phyloP scores from a whole-genome alignment of 1,140 invertebrate species.

The Plutomurus gul region DNA sequence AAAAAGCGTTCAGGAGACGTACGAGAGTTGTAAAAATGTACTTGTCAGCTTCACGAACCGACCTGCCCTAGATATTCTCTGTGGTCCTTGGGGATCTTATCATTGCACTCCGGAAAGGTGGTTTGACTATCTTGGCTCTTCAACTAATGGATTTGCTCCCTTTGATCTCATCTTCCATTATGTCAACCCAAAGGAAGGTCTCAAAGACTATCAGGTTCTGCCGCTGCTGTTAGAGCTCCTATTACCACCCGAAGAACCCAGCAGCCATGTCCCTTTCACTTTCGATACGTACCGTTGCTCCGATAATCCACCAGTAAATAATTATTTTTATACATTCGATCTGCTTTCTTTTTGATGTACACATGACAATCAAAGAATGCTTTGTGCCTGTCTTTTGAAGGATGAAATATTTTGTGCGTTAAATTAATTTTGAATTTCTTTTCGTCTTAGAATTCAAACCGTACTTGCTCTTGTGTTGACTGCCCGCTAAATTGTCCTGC shows the following conservation, averaged over 20 bases:
- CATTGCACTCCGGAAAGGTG: constrained; percentile 68
- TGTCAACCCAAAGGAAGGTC: constrained; percentile 51
- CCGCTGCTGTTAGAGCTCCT: background rate
- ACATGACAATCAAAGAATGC: background rate
- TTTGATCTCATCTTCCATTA: constrained; percentile 78
- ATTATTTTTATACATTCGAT: background rate
- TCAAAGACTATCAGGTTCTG: constrained; percentile 3
- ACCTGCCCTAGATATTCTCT: constrained; percentile 77
- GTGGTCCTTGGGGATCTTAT: constrained; percentile 69
- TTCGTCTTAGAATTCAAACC: background rate
- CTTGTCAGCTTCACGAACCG: constrained; percentile 73
- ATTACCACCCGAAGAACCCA: background rate
- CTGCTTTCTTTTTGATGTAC: background rate
- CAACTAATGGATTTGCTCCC: constrained; percentile 70
- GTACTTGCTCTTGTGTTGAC: constrained; percentile 53
- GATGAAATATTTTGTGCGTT: too few relatives aligned
- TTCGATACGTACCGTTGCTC: constrained; percentile 19
- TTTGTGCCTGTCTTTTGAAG: background rate
- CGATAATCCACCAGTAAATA: constrained; percentile 30
- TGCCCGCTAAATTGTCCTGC: constrained; percentile 76
- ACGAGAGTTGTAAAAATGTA: constrained; percentile 80
- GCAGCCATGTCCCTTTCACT: background rate
- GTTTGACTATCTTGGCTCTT: constrained; percentile 76
- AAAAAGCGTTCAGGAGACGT: constrained; percentile 66
- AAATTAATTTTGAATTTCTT: too few relatives aligned